Percentiles rank a stretch among this genome's conserved stretches.
Conservation (phyloP, 1,140 invertebrate genomes). For the Adelges cooleyi region DNA sequence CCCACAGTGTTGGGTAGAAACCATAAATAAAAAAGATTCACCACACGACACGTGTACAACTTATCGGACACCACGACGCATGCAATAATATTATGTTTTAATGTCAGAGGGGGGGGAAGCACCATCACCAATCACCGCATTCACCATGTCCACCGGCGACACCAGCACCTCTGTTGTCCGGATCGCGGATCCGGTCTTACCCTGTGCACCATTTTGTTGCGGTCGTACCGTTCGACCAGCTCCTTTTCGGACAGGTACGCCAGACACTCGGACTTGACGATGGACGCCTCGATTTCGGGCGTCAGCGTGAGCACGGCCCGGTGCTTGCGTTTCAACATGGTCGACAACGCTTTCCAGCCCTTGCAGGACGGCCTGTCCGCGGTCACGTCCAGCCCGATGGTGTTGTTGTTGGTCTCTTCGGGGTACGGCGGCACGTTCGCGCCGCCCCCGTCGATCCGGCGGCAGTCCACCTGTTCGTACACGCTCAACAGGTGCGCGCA, state of each 20-base stretch:
- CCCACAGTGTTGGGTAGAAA: too few relatives aligned
- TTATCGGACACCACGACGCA: too few relatives aligned
- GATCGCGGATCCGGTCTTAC: conserved; percentile 37
- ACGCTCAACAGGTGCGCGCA: conserved; percentile 15
- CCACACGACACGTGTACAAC: too few relatives aligned
- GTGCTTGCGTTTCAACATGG: conserved; percentile 19
- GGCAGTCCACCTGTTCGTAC: not conserved
- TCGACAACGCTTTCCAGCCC: not conserved
- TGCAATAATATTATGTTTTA: too few relatives aligned
- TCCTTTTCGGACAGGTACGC: conserved; percentile 40
- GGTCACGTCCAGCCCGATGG: not conserved
- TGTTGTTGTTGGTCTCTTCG: conserved; percentile 9
- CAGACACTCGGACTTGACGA: conserved; percentile 42
- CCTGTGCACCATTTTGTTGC: conserved; percentile 41
- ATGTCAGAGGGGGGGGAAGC: too few relatives aligned
- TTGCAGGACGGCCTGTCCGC: not conserved
- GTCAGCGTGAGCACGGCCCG: conserved; percentile 24
- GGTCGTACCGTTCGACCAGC: conserved; percentile 39
- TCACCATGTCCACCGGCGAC: not conserved
- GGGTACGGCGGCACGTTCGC: not conserved
- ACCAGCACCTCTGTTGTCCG: not conserved
- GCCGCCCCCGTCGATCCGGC: not conserved
- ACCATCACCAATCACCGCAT: not conserved
- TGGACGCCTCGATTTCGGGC: conserved; percentile 40
- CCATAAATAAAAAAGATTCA: too few relatives aligned